A percentile compares a stretch with the other conserved stretches of the same genome.
Evolutionary conservation across 1,140 invertebrate species (phyloP).

Genomic region (Nautilus pompilius): DNA sequence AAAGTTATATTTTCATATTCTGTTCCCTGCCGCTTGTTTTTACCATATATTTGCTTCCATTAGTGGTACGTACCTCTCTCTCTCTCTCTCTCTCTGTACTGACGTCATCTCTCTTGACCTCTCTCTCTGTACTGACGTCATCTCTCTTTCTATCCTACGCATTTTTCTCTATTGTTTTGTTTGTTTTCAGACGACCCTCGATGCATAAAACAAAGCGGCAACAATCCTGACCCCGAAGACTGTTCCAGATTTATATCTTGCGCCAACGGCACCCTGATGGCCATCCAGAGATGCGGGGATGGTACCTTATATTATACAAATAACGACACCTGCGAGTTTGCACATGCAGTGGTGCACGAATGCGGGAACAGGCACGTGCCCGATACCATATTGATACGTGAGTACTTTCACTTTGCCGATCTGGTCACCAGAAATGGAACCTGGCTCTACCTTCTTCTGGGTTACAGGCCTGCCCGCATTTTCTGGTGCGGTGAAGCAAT

Average conservation of each 20-base stretch:
- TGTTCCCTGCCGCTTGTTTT: too few relatives aligned
- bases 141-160: neutral
- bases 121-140: neutral
- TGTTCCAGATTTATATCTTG: constrained; percentile 30
- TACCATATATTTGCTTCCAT: too few relatives aligned
- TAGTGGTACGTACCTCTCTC: too few relatives aligned
- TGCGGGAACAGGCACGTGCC: constrained; percentile 24
- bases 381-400: constrained; percentile 23
- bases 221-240: constrained; percentile 29
- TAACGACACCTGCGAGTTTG: constrained; percentile 29
- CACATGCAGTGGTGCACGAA: constrained; percentile 18
- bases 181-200: constrained; percentile 21
- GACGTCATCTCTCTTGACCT: neutral
- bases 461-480: neutral
- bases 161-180: neutral
- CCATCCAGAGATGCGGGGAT: constrained; percentile 26
- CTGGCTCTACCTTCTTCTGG: too few relatives aligned
- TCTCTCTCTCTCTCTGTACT: neutral
- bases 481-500: neutral
- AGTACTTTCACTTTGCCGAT: constrained; percentile 6
- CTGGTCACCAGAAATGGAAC: neutral
- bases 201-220: constrained; percentile 26
- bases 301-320: constrained; percentile 26
- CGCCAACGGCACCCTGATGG: constrained; percentile 27
- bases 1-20: too few relatives aligned